Evolutionary conservation across 2,113 vertebrate species (phyloP).

Genomic region (Lasiurus cinereus): DNA sequence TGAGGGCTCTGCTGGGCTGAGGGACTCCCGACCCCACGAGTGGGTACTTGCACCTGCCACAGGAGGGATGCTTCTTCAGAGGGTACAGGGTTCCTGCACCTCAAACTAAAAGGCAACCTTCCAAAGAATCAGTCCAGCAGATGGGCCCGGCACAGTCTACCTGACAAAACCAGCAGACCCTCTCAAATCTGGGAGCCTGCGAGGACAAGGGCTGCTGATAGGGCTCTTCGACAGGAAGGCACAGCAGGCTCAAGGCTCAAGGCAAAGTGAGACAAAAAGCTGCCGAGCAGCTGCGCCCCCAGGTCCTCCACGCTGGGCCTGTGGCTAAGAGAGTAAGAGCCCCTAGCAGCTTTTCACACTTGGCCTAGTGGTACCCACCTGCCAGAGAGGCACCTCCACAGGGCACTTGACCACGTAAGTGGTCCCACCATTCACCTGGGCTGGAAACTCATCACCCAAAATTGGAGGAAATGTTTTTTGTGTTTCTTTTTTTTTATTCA

Average conservation of each 20-base stretch:
- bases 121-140: neutral
- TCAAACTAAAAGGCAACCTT: neutral
- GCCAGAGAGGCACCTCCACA: neutral
- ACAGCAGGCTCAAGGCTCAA: too few species aligned
- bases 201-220: neutral
- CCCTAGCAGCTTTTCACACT: neutral
- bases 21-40: fast-evolving
- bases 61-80: neutral
- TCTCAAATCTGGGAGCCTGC: neutral
- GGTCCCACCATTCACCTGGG: neutral
- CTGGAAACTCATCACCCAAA: neutral
- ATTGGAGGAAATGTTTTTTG: neutral
- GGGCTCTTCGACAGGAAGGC: neutral
- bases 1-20: neutral
- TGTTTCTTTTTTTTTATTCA: too few species aligned
- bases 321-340: neutral
- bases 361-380: neutral
- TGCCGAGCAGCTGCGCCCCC: neutral
- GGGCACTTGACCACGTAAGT: neutral
- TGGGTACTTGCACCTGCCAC: neutral
- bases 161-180: neutral
- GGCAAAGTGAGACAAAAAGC: neutral
- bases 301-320: neutral
- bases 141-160: neutral
- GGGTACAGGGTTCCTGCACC: neutral